Conservation (phyloP, 1,140 invertebrate species). For the Eciton burchellii region DNA sequence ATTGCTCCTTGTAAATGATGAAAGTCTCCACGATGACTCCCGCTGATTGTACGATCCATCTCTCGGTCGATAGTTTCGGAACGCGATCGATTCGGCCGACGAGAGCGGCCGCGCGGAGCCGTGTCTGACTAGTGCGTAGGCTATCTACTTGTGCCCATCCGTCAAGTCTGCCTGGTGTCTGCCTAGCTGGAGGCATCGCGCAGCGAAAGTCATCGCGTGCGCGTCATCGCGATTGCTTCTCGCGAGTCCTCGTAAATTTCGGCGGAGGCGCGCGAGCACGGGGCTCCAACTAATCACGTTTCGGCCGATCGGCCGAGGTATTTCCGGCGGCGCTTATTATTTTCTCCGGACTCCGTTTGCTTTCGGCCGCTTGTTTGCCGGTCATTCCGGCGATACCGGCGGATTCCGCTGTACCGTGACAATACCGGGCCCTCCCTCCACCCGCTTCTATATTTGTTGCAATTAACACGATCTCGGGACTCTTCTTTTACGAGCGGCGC, state of each 20-base stretch:
- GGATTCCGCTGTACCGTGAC: no score
- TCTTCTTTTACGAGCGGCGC: conserved; percentile 32
- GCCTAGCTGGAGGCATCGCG: background rate
- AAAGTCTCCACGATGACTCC: background rate
- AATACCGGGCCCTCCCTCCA: conserved; percentile 10
- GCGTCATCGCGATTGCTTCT: conserved; percentile 32
- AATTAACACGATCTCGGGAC: conserved; percentile 51
- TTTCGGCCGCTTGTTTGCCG: background rate
- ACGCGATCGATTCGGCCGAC: background rate
- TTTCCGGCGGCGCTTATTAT: conserved; percentile 14
- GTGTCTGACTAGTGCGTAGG: conserved; percentile 73
- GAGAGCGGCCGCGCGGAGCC: background rate
- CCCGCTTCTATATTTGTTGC: conserved; percentile 12
- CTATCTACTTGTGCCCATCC: conserved; percentile 72
- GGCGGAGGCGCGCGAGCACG: background rate
- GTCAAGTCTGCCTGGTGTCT: background rate
- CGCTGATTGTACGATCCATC: background rate
- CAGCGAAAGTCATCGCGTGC: background rate
- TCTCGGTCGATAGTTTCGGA: background rate
- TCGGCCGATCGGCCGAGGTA: background rate
- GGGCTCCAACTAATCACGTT: conserved; percentile 31
- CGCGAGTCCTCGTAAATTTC: conserved; percentile 38
- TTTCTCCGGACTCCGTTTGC: conserved; percentile 18
- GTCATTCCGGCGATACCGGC: conserved; percentile 23
- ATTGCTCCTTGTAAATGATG: background rate